A percentile compares a stretch with the other conserved stretches of the same genome.
Conservation (phyloP, 1,140 invertebrate genomes). For the Cyclargus thomasi region DNA sequence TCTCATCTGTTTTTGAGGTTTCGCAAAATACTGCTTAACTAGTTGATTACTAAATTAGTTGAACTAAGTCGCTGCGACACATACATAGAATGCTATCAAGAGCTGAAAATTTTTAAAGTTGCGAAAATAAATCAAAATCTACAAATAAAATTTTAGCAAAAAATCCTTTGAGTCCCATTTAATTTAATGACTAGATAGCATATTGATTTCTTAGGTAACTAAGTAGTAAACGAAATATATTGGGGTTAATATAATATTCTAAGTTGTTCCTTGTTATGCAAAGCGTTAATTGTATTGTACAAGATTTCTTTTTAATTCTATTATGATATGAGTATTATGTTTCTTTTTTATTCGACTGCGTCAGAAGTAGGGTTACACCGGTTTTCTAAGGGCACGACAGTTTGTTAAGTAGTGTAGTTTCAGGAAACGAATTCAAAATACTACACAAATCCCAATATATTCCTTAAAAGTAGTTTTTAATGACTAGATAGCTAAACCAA, state of each 20-base stretch:
- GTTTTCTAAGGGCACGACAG: no score
- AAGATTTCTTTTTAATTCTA: no score
- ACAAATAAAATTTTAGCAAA: background rate
- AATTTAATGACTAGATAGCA: constrained; percentile 11
- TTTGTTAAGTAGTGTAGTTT: no score
- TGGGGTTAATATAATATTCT: background rate
- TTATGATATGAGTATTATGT: no score
- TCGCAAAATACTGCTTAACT: no score
- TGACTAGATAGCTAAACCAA: background rate
- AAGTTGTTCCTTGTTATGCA: background rate
- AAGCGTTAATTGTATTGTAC: no score
- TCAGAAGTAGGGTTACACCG: no score
- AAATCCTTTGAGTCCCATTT: constrained; percentile 5
- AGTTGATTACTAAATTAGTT: no score
- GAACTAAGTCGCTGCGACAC: no score
- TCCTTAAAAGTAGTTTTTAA: background rate
- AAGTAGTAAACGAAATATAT: background rate
- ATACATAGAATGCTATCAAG: no score
- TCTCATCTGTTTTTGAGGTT: no score
- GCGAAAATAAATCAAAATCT: background rate
- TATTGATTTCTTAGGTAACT: background rate
- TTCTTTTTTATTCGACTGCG: no score
- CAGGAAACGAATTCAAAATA: background rate
- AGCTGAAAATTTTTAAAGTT: background rate
- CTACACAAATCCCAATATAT: background rate